Conservation (phyloP, 1,140 invertebrate species). For the Hetaerina americana region DNA sequence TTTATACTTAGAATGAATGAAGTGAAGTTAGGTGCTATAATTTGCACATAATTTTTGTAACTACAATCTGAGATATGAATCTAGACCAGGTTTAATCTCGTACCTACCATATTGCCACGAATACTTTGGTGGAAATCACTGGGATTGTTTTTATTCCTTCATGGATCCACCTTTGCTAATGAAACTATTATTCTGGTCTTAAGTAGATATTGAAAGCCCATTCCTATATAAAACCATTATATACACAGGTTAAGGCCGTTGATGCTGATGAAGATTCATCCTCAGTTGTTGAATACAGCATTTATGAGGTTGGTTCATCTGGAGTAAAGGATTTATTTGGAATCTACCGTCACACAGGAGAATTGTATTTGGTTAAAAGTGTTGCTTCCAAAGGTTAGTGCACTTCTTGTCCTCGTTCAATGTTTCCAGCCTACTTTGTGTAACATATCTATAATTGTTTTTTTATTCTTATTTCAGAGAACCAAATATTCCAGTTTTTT, state of each 20-base stretch:
- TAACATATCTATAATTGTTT: constrained; percentile 1
- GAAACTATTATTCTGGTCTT: constrained; percentile 13
- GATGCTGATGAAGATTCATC: constrained; percentile 58
- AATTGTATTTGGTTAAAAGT: constrained; percentile 45
- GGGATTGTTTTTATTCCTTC: constrained; percentile 5
- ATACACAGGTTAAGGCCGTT: constrained; percentile 39
- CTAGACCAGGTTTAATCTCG: no score
- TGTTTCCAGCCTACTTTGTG: background rate
- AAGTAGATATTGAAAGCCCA: background rate
- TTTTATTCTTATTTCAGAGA: constrained; percentile 40
- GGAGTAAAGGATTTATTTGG: constrained; percentile 46
- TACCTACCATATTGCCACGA: no score
- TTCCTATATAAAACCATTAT: constrained; percentile 7
- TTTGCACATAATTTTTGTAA: no score
- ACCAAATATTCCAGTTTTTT: constrained; percentile 77
- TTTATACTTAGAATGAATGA: no score
- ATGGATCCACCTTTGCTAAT: constrained; percentile 7
- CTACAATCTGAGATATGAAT: no score
- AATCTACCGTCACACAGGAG: constrained; percentile 53
- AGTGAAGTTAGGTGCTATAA: no score
- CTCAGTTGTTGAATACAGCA: constrained; percentile 53
- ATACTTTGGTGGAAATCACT: no score
- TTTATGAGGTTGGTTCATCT: constrained; percentile 48
- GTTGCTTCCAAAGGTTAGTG: constrained; percentile 39
- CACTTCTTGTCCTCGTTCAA: background rate